phyloP scores from a whole-genome alignment of 2,797 vertebrate species.

The Synaphobranchus kaupii region DNA sequence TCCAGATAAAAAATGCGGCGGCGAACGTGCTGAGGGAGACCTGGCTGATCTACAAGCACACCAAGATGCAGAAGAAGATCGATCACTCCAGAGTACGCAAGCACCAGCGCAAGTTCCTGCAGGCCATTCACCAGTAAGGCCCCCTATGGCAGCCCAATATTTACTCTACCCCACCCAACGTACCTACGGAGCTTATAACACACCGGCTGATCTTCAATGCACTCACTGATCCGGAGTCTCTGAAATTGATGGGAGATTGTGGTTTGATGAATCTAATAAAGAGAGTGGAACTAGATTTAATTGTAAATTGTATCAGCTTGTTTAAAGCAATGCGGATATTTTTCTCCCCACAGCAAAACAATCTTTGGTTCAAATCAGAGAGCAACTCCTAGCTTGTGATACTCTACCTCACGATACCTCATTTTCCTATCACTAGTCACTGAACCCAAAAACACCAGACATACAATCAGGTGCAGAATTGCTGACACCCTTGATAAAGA shows the following conservation, averaged over 20 bases:
- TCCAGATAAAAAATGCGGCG: conserved; percentile 98
- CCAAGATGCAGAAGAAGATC: conserved; percentile 96
- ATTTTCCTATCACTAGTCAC: no score
- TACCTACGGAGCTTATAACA: not conserved
- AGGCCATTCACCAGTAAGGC: conserved; percentile 99
- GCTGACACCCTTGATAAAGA: no score
- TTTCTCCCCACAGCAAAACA: no score
- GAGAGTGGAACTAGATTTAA: not conserved
- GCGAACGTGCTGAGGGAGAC: conserved; percentile 99
- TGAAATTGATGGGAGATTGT: not conserved
- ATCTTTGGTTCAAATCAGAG: no score
- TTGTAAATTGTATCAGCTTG: no score
- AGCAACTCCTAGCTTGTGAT: no score
- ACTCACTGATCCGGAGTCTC: not conserved
- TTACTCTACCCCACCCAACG: not conserved
- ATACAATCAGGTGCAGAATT: no score
- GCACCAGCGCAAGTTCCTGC: conserved; percentile 98
- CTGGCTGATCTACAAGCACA: conserved; percentile 99
- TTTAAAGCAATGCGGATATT: no score
- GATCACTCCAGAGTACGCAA: conserved; percentile 98
- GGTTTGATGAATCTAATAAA: not conserved
- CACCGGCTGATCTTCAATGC: not conserved
- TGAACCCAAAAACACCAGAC: no score
- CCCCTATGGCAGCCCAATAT: not conserved
- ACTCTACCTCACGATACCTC: no score